phyloP scores from a whole-genome alignment of 2,113 vertebrate species.

The Cyprinodon variegatus region DNA sequence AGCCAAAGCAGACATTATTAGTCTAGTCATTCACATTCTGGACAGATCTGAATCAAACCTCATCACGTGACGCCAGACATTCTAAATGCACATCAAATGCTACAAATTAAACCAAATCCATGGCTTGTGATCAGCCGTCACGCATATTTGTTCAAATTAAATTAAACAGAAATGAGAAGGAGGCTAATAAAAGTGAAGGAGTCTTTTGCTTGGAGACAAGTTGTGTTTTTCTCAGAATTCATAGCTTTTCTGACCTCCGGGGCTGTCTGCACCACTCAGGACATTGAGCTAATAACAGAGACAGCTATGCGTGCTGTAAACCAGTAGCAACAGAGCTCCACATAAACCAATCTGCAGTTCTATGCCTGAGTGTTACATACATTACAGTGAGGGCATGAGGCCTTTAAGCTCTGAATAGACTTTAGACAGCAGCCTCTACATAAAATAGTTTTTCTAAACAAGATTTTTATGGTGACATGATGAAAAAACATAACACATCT shows the following conservation, averaged over 20 bases:
- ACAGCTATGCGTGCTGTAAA: conserved; percentile 40
- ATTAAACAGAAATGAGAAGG: conserved; percentile 37
- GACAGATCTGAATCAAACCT: conserved; percentile 19
- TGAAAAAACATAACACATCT: conserved; percentile 14
- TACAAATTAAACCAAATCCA: conserved; percentile 39
- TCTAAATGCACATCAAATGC: conserved; percentile 45
- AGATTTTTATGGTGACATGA: conserved; percentile 19
- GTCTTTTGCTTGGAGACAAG: conserved; percentile 23
- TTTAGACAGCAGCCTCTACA: conserved; percentile 23
- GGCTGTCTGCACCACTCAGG: conserved; percentile 32
- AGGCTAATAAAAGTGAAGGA: conserved; percentile 45
- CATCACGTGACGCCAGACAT: conserved; percentile 22
- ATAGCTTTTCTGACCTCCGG: conserved; percentile 45
- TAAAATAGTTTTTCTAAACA: conserved; percentile 8
- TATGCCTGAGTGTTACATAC: conserved; percentile 25
- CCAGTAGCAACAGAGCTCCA: conserved; percentile 17
- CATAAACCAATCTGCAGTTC: conserved; percentile 30
- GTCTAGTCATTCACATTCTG: background rate
- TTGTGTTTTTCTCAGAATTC: conserved; percentile 30
- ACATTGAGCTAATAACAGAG: conserved; percentile 37
- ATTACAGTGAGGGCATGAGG: conserved; percentile 20
- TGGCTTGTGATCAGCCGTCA: conserved; percentile 40
- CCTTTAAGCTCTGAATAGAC: conserved; percentile 32
- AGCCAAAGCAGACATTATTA: conserved; percentile 15
- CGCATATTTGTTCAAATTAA: conserved; percentile 13